A percentile compares a stretch with the other conserved stretches of the same genome.
These are phyloP conservation scores for Triplophysa dalaica DNA, from an alignment of 2,113 vertebrate genomes.

Conservation along the genomic window DNA sequence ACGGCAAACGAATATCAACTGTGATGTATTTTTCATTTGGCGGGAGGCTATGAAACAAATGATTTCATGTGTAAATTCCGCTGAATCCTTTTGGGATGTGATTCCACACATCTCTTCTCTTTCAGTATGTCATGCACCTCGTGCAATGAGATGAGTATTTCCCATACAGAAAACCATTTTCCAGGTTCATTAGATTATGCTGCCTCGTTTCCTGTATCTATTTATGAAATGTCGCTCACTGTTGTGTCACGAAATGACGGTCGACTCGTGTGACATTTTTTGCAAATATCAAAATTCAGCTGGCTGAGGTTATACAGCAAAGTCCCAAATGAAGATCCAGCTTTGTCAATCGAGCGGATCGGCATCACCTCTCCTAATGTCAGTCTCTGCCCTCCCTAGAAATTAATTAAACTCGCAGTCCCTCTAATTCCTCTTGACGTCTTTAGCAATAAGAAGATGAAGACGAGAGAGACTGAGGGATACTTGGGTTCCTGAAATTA, in stretches of 20 bases:
- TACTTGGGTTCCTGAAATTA: conserved; percentile 62
- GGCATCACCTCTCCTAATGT: conserved; percentile 69
- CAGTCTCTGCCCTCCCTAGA: conserved; percentile 68
- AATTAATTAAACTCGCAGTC: conserved; percentile 73
- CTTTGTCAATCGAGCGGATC: conserved; percentile 56
- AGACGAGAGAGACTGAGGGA: conserved; percentile 50
- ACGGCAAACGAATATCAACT: no score
- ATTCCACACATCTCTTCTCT: not conserved
- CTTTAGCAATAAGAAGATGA: conserved; percentile 57
- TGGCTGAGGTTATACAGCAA: not conserved
- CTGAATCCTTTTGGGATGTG: not conserved
- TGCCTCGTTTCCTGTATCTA: conserved; percentile 33
- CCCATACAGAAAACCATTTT: conserved; percentile 24
- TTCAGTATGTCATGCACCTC: conserved; percentile 9
- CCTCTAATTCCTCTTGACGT: conserved; percentile 68
- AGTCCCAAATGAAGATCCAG: conserved; percentile 45
- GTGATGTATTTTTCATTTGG: no score
- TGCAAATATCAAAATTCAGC: conserved; percentile 23
- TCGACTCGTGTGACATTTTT: conserved; percentile 30
- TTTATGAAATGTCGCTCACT: conserved; percentile 39
- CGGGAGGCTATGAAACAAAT: not conserved
- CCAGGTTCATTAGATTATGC: conserved; percentile 41
- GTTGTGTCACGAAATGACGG: conserved; percentile 12
- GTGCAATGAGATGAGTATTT: conserved; percentile 36
- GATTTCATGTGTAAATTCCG: not conserved